phyloP scores from a whole-genome alignment of 2,888 invertebrate species.

The Resseliella maxima region DNA sequence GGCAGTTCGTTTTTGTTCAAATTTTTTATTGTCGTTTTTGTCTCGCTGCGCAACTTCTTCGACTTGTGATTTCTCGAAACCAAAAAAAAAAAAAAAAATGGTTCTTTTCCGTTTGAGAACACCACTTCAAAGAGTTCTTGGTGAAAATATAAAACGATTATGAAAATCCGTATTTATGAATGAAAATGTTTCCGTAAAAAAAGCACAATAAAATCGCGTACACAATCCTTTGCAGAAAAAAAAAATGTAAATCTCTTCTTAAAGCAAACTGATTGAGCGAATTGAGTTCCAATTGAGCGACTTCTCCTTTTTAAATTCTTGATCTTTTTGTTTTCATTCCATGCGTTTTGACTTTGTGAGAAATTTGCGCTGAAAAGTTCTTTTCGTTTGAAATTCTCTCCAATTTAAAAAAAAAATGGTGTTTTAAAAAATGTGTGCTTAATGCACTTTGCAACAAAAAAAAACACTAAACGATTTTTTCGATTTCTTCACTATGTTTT shows the following conservation, averaged over 20 bases:
- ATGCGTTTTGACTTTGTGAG: not conserved
- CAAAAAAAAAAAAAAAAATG: too few species aligned
- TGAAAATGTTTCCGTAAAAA: not conserved
- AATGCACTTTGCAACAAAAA: not conserved
- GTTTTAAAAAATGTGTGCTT: not conserved
- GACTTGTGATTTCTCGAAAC: not conserved
- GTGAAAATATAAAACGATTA: not conserved
- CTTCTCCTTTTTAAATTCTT: too few species aligned
- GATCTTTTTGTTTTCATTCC: not conserved
- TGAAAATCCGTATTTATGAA: not conserved
- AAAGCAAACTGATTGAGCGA: constrained; percentile 52
- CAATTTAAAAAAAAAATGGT: not conserved
- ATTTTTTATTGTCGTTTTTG: not conserved
- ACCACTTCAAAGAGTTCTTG: not conserved
- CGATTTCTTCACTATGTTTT: constrained; percentile 18
- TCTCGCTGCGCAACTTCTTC: not conserved
- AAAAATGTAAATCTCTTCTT: too few species aligned
- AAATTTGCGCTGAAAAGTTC: not conserved
- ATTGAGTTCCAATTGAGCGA: not conserved
- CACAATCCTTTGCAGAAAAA: constrained; percentile 50
- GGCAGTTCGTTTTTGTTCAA: not conserved
- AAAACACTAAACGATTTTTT: constrained; percentile 24
- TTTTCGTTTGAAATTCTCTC: not conserved
- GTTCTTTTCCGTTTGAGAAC: too few species aligned
- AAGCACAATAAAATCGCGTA: not conserved